Base-by-base conservation (phyloP, 2,113 vertebrate species). In the Alexandromys fortis region DNA sequence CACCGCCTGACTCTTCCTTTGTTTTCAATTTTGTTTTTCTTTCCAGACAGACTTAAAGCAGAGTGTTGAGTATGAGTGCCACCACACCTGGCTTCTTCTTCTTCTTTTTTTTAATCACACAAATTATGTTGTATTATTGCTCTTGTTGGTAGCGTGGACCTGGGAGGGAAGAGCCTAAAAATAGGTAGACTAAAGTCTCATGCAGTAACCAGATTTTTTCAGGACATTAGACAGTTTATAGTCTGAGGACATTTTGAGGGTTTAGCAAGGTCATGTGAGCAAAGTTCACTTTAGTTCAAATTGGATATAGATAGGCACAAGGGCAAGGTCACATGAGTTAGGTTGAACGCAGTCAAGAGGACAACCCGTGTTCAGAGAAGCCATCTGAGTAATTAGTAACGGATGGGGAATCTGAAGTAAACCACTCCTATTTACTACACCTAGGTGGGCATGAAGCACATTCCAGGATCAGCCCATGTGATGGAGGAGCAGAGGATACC, bases 71-170 rank as follows among this genome's bases (percentile, higher is more conserved):
- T 58, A 58, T 58, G 19, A 58, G 30, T 1, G 4, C 16, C 76
- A 52, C 30, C 30, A 52, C 47, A n/a, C 21, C 11, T 1, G 1
- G 13, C 47, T 16, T 2, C 11, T 88, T 63, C 11, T 88, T 63
- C 88, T 13, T 42, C 89, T 87, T 97, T 77, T 97, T 79, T 58
- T 91, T 95, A 73, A 86, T 81, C 55, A 76, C 86, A n/a, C 13
- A 82, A 14, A 93, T 83, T 52, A 65, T 67, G 26, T 82, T 94
- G 26, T 52, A 2, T 79, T 52, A 52, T 30, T 52, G 30, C 30
- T 52, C 47, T 52, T 52, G 47, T 52, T 52, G 49, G 47, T 79
- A 33, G 49, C 16, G 33, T 52, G 30, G 33, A 19, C 77, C 17
- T 79, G 47, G 77, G 16, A 79, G 17, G 33, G 77, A 17, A 47